Evolutionary conservation across 2,113 vertebrate species (phyloP).

Genomic region (Pitta sordida): DNA sequence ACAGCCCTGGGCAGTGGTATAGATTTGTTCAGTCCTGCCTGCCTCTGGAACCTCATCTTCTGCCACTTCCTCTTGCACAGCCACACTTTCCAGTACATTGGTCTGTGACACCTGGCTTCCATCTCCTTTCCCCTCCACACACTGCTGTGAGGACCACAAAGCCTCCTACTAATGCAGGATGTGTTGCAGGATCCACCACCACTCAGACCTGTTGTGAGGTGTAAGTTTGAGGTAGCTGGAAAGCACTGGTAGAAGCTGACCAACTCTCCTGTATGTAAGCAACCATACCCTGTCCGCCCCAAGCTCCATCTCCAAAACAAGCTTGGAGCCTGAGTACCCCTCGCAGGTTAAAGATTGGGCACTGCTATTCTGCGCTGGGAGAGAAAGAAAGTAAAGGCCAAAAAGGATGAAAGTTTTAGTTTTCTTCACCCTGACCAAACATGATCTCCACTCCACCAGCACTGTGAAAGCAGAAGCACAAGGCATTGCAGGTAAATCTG

Average conservation of each 20-base stretch:
- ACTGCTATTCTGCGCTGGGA: background rate
- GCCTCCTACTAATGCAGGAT: background rate
- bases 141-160: background rate
- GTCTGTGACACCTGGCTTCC: background rate
- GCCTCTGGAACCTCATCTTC: background rate
- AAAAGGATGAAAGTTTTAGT: background rate
- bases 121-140: fast-evolving
- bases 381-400: background rate
- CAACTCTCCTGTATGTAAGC: background rate
- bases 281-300: background rate
- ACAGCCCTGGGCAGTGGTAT: background rate
- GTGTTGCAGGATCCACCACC: background rate
- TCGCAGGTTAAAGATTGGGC: background rate
- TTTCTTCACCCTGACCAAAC: background rate
- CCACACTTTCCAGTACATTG: background rate
- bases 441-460: background rate
- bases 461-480: background rate
- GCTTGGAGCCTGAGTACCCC: background rate
- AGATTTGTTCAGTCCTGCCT: background rate
- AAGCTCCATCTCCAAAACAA: background rate
- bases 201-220: background rate
- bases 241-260: background rate
- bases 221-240: background rate
- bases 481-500: background rate
- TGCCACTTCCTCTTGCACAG: background rate